These are phyloP conservation scores for Orestias chungarensis DNA, from an alignment of 2,797 vertebrate genomes.

Conservation along the genomic window DNA sequence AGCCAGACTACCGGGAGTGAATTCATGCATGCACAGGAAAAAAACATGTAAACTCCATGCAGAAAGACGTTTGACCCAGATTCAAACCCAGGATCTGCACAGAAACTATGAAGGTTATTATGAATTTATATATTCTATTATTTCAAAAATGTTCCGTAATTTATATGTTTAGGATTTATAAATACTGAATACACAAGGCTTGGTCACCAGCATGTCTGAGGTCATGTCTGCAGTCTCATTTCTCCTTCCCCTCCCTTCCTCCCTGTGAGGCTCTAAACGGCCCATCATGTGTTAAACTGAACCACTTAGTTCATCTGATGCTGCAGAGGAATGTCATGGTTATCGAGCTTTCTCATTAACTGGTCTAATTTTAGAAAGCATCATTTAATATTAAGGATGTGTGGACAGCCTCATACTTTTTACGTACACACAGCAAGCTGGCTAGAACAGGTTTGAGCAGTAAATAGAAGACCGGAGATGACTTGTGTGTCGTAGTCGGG, in stretches of 20 bases:
- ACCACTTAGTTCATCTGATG: conserved; percentile 29
- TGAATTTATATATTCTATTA: too few relatives aligned
- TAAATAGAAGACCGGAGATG: conserved; percentile 5
- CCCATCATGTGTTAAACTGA: conserved; percentile 43
- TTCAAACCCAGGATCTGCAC: too few relatives aligned
- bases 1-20: too few relatives aligned
- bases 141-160: not conserved
- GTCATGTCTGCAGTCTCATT: conserved; percentile 3
- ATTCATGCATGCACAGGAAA: too few relatives aligned
- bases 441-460: conserved; percentile 15
- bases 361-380: conserved; percentile 62
- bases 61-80: too few relatives aligned
- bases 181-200: not conserved
- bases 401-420: conserved; percentile 42
- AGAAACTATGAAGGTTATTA: too few relatives aligned
- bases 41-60: too few relatives aligned
- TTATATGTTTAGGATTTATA: not conserved
- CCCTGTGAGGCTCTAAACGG: conserved; percentile 11
- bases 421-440: conserved; percentile 25
- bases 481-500: not conserved
- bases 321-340: conserved; percentile 57
- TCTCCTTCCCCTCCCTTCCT: conserved; percentile 6
- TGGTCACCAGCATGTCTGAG: not conserved
- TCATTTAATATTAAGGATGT: conserved; percentile 37
- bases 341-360: conserved; percentile 56